phyloP scores from a whole-genome alignment of 2,888 invertebrate species.

The Mythimna pallens region DNA sequence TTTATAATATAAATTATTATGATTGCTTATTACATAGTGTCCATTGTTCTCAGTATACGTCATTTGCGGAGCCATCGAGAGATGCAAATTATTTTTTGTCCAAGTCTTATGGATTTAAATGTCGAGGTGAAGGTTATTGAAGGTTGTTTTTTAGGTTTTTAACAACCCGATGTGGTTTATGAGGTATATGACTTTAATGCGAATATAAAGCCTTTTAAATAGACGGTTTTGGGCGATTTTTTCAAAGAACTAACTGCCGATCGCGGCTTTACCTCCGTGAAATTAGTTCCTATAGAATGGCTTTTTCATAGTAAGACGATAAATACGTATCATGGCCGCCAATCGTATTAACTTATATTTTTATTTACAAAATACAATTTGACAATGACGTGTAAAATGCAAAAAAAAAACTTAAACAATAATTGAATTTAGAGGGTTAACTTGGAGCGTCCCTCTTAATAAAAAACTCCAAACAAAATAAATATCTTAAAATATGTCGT shows the following conservation, averaged over 20 bases:
- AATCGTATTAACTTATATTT: too few relatives aligned
- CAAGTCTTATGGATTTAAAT: conserved; percentile 36
- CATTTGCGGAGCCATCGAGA: conserved; percentile 35
- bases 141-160: conserved; percentile 18
- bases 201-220: not conserved
- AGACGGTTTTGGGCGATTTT: not conserved
- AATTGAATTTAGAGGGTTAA: too few relatives aligned
- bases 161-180: conserved; percentile 8
- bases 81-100: conserved; percentile 39
- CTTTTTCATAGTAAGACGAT: too few relatives aligned
- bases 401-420: too few relatives aligned
- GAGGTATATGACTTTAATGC: conserved; percentile 8
- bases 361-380: too few relatives aligned
- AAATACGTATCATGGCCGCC: too few relatives aligned
- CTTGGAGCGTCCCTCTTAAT: too few relatives aligned
- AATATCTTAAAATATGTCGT: too few relatives aligned
- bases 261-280: too few relatives aligned
- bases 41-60: conserved; percentile 47
- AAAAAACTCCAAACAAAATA: too few relatives aligned
- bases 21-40: conserved; percentile 18
- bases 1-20: conserved; percentile 25
- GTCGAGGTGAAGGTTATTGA: conserved; percentile 52
- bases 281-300: not conserved
- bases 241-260: not conserved
- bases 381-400: too few relatives aligned